phyloP scores from a whole-genome alignment of 2,888 invertebrate species.

The Hyalella azteca region DNA sequence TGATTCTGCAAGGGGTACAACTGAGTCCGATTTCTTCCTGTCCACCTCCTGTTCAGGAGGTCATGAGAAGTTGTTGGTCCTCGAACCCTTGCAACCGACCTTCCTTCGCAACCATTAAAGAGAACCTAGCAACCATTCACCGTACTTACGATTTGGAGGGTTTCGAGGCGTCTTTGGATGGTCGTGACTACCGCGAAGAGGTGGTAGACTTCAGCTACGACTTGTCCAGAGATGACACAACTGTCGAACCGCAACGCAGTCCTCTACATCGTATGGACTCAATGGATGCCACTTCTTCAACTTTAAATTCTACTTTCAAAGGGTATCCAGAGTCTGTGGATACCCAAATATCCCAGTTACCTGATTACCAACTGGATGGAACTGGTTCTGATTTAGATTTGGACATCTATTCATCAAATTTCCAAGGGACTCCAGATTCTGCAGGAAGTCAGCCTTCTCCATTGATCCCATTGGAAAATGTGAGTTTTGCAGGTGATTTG shows the following conservation, averaged over 20 bases:
- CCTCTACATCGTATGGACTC: no score
- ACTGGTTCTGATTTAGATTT: no score
- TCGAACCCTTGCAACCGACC: conserved; percentile 79
- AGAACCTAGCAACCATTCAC: conserved; percentile 34
- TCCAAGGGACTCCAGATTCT: background rate
- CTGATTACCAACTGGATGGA: background rate
- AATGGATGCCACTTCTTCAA: conserved; percentile 10
- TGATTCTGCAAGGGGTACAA: conserved; percentile 80
- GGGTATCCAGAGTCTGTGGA: conserved; percentile 22
- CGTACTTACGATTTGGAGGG: background rate
- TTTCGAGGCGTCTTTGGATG: background rate
- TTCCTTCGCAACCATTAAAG: conserved; percentile 74
- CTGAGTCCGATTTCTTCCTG: conserved; percentile 81
- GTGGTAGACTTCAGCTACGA: background rate
- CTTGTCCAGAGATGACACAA: background rate
- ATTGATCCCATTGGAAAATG: no score
- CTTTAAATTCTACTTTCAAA: background rate
- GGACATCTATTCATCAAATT: background rate
- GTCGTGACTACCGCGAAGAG: background rate
- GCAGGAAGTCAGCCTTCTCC: no score
- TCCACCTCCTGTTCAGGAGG: conserved; percentile 73
- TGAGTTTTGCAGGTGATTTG: background rate
- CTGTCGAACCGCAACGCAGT: background rate
- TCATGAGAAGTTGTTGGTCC: conserved; percentile 83
- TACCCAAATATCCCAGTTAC: conserved; percentile 19